Evolutionary conservation across 2,797 vertebrate genomes (phyloP).

Genomic region (Gymnothorax reevesii): DNA sequence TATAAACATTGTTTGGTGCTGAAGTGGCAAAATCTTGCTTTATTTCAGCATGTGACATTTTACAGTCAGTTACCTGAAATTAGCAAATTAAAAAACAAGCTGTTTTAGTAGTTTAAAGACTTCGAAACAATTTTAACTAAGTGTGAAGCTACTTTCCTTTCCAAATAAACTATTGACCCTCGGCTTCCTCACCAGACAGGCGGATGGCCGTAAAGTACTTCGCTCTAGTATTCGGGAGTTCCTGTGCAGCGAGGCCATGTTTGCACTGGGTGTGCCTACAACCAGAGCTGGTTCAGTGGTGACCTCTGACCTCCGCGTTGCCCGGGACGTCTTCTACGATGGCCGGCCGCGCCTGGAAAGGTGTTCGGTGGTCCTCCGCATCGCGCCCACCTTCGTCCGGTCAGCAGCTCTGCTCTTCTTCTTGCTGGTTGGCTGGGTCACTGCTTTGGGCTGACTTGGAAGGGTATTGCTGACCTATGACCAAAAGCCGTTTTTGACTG

Average conservation of each 20-base stretch:
- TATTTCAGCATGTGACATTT: too few relatives aligned
- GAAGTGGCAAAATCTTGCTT: too few relatives aligned
- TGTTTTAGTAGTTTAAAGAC: too few relatives aligned
- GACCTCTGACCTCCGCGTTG: slow-evolving; percentile 82
- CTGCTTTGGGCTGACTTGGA: neutral
- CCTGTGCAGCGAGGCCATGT: slow-evolving; percentile 94
- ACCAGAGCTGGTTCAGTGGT: slow-evolving; percentile 89
- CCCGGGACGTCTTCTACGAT: slow-evolving; percentile 86
- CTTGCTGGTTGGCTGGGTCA: neutral
- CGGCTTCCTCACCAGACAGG: slow-evolving; percentile 72
- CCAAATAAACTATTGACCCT: neutral
- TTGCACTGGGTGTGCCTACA: slow-evolving; percentile 87
- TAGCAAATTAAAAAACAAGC: too few relatives aligned
- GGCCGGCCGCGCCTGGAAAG: slow-evolving; percentile 83
- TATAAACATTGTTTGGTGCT: too few relatives aligned
- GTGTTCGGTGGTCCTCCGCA: slow-evolving; percentile 88
- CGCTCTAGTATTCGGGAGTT: slow-evolving; percentile 95
- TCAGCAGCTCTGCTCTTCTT: slow-evolving; percentile 46
- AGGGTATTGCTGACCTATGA: too few relatives aligned
- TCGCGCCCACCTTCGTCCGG: slow-evolving; percentile 93
- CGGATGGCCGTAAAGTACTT: slow-evolving; percentile 94
- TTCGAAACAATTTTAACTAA: too few relatives aligned
- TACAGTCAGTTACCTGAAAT: too few relatives aligned
- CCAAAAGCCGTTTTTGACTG: too few relatives aligned
- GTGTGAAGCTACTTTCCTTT: neutral